Evolutionary conservation across 2,113 vertebrate genomes (phyloP).

Genomic region (Cettia cetti): DNA sequence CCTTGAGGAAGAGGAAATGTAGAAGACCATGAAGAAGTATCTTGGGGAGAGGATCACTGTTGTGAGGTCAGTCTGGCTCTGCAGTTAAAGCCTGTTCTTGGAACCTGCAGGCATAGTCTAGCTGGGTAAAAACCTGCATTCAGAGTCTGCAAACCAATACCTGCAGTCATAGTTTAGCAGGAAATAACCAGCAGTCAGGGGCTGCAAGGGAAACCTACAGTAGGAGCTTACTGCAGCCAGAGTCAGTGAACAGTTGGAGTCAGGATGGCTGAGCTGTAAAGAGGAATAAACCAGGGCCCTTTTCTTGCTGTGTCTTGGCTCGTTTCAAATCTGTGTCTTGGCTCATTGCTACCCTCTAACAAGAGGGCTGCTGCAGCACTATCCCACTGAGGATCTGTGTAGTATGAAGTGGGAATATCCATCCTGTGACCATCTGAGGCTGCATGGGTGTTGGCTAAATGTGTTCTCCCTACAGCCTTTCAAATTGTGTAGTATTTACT

Average conservation of each 20-base stretch:
- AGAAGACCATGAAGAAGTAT: too few species aligned
- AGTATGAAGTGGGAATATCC: neutral
- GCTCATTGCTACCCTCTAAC: neutral
- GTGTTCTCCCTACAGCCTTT: neutral
- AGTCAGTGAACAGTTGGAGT: neutral
- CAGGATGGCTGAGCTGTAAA: neutral
- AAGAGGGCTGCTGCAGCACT: neutral
- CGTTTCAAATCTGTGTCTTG: neutral
- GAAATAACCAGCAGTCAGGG: neutral
- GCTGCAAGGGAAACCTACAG: neutral
- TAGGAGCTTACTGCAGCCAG: neutral
- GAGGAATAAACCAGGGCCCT: neutral
- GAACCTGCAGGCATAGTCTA: neutral
- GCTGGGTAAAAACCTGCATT: neutral
- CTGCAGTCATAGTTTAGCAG: neutral
- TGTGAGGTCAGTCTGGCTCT: neutral
- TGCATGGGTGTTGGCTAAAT: rapidly evolving
- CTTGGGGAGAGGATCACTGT: neutral
- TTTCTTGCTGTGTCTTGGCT: neutral
- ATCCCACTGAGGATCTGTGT: neutral
- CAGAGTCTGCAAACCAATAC: neutral
- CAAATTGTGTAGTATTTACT: neutral
- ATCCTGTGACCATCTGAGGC: rapidly evolving
- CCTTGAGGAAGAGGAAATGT: neutral
- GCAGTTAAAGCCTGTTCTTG: neutral